A percentile compares a stretch with the other conserved stretches of the same genome.
phyloP scores from a whole-genome alignment of 2,797 vertebrate species.

The Myiotriccus ornatus region DNA sequence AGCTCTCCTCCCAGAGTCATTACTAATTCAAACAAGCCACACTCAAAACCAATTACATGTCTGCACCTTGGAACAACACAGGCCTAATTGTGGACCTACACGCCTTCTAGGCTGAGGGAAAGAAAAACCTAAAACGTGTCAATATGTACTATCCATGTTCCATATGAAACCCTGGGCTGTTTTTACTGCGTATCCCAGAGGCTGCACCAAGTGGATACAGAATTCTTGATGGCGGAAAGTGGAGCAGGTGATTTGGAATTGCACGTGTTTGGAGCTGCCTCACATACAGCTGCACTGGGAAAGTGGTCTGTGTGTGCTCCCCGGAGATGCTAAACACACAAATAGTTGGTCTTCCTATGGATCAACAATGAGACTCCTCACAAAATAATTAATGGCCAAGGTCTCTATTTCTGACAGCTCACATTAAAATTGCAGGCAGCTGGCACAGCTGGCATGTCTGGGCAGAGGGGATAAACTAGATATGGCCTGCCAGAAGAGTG shows the following conservation, averaged over 20 bases:
- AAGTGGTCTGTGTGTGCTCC: not conserved
- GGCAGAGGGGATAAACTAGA: not conserved
- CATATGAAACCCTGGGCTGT: not conserved
- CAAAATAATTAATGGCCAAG: conserved; percentile 9
- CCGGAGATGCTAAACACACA: conserved; percentile 18
- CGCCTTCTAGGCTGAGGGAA: not conserved
- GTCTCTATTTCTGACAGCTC: not conserved
- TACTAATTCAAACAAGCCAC: conserved; percentile 53
- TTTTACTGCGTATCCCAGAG: not conserved
- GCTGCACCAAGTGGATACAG: not conserved
- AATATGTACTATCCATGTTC: not conserved
- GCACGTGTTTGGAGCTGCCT: not conserved
- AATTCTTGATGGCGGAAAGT: not conserved
- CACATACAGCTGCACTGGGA: conserved; percentile 7
- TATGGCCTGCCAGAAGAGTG: not conserved
- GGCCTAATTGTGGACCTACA: not conserved
- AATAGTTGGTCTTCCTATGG: not conserved
- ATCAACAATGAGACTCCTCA: conserved; percentile 16
- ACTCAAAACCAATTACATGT: conserved; percentile 30
- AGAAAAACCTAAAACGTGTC: not conserved
- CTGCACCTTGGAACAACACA: conserved; percentile 21
- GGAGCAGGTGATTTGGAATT: conserved; percentile 25
- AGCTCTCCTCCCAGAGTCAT: not conserved
- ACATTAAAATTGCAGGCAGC: not conserved
- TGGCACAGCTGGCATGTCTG: not conserved